Evolutionary conservation across 2,113 vertebrate genomes (phyloP).

Genomic region (Gymnogyps californianus): DNA sequence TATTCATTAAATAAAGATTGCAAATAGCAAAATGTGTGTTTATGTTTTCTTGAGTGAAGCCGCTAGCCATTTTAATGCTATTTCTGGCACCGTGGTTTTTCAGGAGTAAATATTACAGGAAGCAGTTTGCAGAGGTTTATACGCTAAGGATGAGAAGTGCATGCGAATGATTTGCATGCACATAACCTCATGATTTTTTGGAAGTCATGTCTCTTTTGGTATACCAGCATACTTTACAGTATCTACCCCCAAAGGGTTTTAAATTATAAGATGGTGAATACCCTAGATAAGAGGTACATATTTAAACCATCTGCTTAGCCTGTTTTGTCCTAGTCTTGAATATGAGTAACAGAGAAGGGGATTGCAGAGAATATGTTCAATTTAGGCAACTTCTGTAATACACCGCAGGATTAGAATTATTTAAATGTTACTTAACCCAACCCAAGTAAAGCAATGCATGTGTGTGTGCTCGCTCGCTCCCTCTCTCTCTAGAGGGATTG

Average conservation of each 20-base stretch:
- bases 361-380: background rate
- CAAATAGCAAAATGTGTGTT: background rate
- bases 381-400: background rate
- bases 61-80: rapidly evolving
- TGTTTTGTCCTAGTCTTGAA: background rate
- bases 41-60: background rate
- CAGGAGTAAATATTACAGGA: background rate
- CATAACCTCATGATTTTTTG: background rate
- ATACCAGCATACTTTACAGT: background rate
- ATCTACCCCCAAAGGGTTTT: background rate
- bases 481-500: background rate
- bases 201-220: background rate
- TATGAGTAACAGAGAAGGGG: background rate
- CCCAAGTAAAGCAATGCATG: background rate
- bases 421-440: background rate
- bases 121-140: background rate
- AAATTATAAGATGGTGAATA: background rate
- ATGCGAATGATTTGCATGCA: background rate
- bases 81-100: background rate
- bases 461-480: rapidly evolving
- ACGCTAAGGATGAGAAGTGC: background rate
- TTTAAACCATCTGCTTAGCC: background rate
- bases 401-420: background rate
- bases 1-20: conserved; percentile 63
- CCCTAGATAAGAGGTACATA: background rate